Percentiles rank a stretch among this genome's conserved stretches.
These are phyloP conservation scores for Isoperla grammatica DNA, from an alignment of 2,888 invertebrate species.

Conservation along the genomic window DNA sequence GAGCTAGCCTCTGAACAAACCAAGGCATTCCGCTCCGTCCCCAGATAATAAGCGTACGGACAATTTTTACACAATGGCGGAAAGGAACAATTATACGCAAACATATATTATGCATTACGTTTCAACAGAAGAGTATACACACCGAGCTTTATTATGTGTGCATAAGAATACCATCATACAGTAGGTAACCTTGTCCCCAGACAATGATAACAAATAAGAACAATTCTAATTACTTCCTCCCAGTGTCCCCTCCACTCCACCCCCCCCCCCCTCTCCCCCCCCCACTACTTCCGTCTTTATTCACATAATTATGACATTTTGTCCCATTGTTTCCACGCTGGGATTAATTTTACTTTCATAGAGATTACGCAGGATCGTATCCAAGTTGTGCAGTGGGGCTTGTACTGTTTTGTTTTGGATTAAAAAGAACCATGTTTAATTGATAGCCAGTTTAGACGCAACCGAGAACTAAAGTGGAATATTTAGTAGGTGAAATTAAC, in stretches of 20 bases:
- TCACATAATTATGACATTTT: too few species aligned
- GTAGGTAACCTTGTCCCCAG: slow-evolving; percentile 29
- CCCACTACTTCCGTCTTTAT: slow-evolving; percentile 32
- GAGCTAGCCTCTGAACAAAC: too few species aligned
- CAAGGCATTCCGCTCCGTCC: background rate
- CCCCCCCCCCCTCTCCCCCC: background rate
- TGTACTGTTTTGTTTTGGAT: too few species aligned
- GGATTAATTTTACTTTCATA: too few species aligned
- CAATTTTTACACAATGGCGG: slow-evolving; percentile 18
- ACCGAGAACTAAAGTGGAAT: too few species aligned
- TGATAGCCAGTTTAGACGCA: too few species aligned
- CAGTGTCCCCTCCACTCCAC: slow-evolving; percentile 14
- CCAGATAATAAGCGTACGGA: slow-evolving; percentile 12
- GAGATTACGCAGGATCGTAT: too few species aligned
- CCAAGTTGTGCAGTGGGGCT: too few species aligned
- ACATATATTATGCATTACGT: slow-evolving; percentile 23
- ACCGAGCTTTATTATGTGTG: slow-evolving; percentile 34
- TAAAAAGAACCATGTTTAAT: too few species aligned
- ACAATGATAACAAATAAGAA: slow-evolving; percentile 29
- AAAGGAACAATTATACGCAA: slow-evolving; percentile 24
- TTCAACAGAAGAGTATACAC: slow-evolving; percentile 34
- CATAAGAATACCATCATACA: slow-evolving; percentile 32
- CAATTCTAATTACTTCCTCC: slow-evolving; percentile 13
- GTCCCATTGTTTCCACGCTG: too few species aligned
- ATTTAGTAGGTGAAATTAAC: too few species aligned